Evolutionary conservation across 2,113 vertebrate species (phyloP).

Genomic region (Cyprinodon brontotheroides): DNA sequence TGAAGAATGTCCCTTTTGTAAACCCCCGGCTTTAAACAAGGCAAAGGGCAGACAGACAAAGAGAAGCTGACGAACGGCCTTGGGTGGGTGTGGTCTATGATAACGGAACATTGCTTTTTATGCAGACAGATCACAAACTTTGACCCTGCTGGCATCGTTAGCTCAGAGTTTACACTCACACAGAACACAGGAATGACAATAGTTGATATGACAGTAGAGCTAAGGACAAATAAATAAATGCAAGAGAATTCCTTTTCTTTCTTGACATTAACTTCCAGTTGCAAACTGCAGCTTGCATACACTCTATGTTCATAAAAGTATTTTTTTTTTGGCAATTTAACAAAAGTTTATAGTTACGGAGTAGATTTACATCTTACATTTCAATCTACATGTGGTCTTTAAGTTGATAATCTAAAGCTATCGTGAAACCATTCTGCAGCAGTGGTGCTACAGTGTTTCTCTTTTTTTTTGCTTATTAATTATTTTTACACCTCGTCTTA

Average conservation of each 20-base stretch:
- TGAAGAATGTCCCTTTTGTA: constrained; percentile 73
- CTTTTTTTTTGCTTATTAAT: no score
- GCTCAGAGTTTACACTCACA: constrained; percentile 15
- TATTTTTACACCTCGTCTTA: no score
- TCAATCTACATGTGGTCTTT: no score
- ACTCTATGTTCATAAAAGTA: no score
- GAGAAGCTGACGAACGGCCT: constrained; percentile 28
- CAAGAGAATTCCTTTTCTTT: no score
- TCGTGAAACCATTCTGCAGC: no score
- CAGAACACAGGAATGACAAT: constrained; percentile 20
- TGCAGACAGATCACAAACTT: constrained; percentile 45
- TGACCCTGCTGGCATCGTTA: constrained; percentile 32
- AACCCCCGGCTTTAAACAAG: constrained; percentile 61
- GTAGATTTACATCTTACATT: no score
- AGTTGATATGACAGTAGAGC: constrained; percentile 15
- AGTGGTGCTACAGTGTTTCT: no score
- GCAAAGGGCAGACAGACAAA: constrained; percentile 59
- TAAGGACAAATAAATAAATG: no score
- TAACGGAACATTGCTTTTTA: constrained; percentile 40
- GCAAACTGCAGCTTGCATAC: not conserved
- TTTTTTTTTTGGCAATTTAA: no score
- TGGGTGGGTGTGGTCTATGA: constrained; percentile 8
- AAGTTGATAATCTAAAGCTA: no score
- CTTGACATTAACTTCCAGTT: not conserved
- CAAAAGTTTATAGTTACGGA: no score